phyloP scores from a whole-genome alignment of 37 sponge, comb jelly and placozoan genomes.

The Ephydatia muelleri region DNA sequence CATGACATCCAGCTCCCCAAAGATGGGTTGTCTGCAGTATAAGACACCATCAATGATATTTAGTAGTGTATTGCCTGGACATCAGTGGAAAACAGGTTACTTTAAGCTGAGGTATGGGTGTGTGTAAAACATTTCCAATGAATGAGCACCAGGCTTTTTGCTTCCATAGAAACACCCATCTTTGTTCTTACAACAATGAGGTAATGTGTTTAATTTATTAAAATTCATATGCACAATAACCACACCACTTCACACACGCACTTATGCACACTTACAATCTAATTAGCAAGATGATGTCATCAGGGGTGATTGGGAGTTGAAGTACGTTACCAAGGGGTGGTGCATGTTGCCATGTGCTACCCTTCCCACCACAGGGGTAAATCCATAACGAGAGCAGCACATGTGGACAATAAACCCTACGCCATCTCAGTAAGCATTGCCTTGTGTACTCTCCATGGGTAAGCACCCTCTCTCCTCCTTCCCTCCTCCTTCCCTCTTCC shows the following conservation, averaged over 20 bases:
- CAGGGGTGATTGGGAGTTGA: neutral
- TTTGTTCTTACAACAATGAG: constrained; percentile 56
- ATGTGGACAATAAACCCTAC: constrained; percentile 37
- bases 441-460: neutral
- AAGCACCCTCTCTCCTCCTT: neutral
- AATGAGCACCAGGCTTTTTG: too few species aligned
- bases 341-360: neutral
- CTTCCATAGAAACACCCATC: constrained; percentile 13
- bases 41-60: constrained; percentile 31
- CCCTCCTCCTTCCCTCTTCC: neutral
- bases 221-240: too few species aligned
- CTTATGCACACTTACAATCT: neutral
- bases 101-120: constrained; percentile 48
- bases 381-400: constrained; percentile 31
- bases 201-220: neutral
- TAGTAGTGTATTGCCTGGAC: neutral
- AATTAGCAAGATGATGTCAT: constrained; percentile 1
- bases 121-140: too few species aligned
- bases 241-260: neutral
- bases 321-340: too few species aligned
- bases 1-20: neutral
- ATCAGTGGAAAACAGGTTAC: constrained; percentile 56
- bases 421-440: constrained; percentile 35
- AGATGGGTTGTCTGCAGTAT: constrained; percentile 9
- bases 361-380: constrained; percentile 22